A percentile compares a stretch with the other conserved stretches of the same genome.
phyloP scores from a whole-genome alignment of 2,888 invertebrate genomes.

The Odontocolon sp. region DNA sequence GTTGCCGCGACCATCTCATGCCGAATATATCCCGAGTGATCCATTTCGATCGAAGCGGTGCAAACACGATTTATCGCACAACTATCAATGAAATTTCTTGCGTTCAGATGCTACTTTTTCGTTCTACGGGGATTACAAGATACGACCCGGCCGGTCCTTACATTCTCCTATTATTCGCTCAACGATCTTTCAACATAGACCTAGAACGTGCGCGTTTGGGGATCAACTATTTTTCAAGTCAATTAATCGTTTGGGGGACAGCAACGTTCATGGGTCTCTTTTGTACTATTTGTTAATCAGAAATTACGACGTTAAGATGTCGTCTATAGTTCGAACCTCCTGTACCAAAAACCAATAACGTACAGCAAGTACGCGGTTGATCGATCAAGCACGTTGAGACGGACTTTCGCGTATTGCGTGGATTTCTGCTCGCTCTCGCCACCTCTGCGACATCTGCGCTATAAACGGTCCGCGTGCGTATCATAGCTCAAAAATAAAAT shows the following conservation, averaged over 20 bases:
- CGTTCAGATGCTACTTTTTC: no score
- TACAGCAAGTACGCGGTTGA: constrained; percentile 1
- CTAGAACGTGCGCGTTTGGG: no score
- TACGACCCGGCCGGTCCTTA: no score
- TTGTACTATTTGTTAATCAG: no score
- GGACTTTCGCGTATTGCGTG: constrained; percentile 32
- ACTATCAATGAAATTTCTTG: background rate
- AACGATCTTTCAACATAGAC: no score
- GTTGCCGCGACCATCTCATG: constrained; percentile 45
- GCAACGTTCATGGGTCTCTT: no score
- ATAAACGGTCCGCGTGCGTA: background rate
- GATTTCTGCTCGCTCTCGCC: no score
- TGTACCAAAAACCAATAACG: background rate
- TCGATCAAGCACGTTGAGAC: constrained; percentile 45
- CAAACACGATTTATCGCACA: constrained; percentile 34
- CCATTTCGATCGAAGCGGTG: constrained; percentile 62
- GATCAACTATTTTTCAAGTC: no score
- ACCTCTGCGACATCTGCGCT: background rate
- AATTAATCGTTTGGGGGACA: no score
- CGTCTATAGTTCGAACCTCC: background rate
- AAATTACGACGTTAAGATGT: no score
- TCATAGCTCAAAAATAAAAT: constrained; percentile 15
- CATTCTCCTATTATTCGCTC: no score
- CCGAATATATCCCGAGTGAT: constrained; percentile 56
- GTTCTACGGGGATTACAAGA: no score